Evolutionary conservation across 1,140 invertebrate genomes (phyloP).

Genomic region (Drosophila parabipectinata): DNA sequence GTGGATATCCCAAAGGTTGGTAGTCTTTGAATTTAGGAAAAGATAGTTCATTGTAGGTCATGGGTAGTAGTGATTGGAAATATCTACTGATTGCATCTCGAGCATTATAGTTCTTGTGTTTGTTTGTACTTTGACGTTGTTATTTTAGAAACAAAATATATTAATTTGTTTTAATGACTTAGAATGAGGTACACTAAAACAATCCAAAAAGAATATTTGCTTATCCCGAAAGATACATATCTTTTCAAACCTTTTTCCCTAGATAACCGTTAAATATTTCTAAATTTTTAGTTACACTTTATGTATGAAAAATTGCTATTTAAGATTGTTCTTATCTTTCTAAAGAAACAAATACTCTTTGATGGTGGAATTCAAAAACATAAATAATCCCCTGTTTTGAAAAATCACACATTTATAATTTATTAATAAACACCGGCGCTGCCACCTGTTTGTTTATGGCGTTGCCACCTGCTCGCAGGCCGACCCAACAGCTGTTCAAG

Average conservation of each 20-base stretch:
- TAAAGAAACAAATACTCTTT: neutral
- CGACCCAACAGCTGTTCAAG: slow-evolving; percentile 17
- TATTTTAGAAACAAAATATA: no score
- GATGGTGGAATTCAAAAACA: no score
- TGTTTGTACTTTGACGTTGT: no score
- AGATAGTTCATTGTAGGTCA: neutral
- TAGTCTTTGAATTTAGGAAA: no score
- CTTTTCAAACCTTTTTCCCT: neutral
- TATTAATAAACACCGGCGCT: slow-evolving; percentile 1
- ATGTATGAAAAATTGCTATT: neutral
- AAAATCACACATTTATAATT: neutral
- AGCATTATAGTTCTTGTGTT: no score
- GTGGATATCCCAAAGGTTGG: slow-evolving; percentile 59
- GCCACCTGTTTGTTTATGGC: slow-evolving; percentile 10
- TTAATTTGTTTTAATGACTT: no score
- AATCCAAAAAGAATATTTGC: no score
- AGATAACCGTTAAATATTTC: neutral
- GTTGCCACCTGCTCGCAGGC: slow-evolving; percentile 23
- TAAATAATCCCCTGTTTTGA: neutral
- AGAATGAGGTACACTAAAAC: no score
- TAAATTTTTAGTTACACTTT: neutral
- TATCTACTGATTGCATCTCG: no score
- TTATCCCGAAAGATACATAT: no score
- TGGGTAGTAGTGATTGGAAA: no score
- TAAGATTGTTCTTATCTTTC: neutral